Base-by-base conservation (phyloP, 2,888 invertebrate species). In the Timandra comae region DNA sequence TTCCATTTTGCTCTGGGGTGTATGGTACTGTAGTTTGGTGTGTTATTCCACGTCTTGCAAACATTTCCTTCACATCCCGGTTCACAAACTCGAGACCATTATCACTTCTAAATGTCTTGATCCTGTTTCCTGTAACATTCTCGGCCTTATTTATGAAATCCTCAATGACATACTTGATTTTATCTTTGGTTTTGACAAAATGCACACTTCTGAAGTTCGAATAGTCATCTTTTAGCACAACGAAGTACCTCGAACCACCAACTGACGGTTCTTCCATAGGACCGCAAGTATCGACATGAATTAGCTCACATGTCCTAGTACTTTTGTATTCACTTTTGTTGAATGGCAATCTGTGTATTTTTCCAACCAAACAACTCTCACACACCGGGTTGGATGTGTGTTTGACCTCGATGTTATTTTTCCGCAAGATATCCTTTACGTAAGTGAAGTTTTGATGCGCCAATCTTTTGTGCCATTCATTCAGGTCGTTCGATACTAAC, bases 1-100 rank as follows among this genome's bases (percentile, higher is more conserved):
- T 39, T 2, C 66, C 64, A 43, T 74, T 76, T 43, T 71, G 64
- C 42, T 68, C 53, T 3, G 68, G 63, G 6, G 63, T 61, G 36
- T 63, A 63, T 2, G 49, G 36, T 1, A 56, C 54, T 5, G 48
- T 36, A 0, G 28, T 52, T 43, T 63, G 55, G 28, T 63, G 59
- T 16, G 20, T 34, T 4, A 63, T 59, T 5, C 61, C 63, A 16
- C 27, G 12, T 29, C 29, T 38, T 7, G 27, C 5, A 10, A 50
- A 51, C 12, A 56, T 12, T n/a, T 49, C 33, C 28, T 34, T 25
- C 0, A 60, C 21, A 10, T 47, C 38, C 28, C 38, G 34, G 34
- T 60, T 63, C 3, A 44, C 8, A 38, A 54, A 65, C 35, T 60
- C 59, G 8, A 27, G 12, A 7, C 58, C 59, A 46, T 57, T 55